Evolutionary conservation across 2,888 invertebrate species (phyloP), one percentile per base, ranked within the genome.

Genomic region (Tenthredo amoena): DNA sequence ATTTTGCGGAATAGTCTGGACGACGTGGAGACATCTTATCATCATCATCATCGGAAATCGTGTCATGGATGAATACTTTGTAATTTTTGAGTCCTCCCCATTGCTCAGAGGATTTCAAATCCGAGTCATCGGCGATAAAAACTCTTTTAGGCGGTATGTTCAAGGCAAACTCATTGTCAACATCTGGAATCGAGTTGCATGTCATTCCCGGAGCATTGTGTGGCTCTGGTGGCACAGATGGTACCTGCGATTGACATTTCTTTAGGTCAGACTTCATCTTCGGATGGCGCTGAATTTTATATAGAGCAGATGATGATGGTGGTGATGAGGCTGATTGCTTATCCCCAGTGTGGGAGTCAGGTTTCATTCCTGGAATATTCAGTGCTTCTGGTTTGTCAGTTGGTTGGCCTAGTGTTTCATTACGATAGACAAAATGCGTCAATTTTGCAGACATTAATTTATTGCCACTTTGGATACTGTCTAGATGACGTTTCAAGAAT

Each of bases 41-140:
- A 65, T 68, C 62, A 65, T 82, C 37, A 82, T 55, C 50, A 50
- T 26, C 47, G 10, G 21, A 50, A 18, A 15, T 50, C 21, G 47
- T 77, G 50, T 50, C 50, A 5, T 50, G 10, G 47, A 77, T 77
- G 3, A 55, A 77, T 50, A 77, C 77, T 77, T 77, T 26, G 26
- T 77, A 26, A 82, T 85, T 85, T 26, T 83, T 40, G 18, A 85
- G 47, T 18, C 85, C 85, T 43, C 71, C 71, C 74, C 85, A 85
- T 71, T 82, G 71, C 55, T 83, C 85, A 83, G n/a, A 83, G 4
- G 83, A 47, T 71, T 34, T 71, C 55, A 85, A 58, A 58, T 85
- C 85, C 71, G 85, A 85, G 62, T 85, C 85, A 47, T 85, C 65
- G 10, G 15, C 21, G 18, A 83, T 34, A 12, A 37, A 12, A 26